These are phyloP conservation scores for Euphysa ruthae DNA, from an alignment of 30 jellyfish, hydroid and myxozoan genomes.

Conservation along the genomic window DNA sequence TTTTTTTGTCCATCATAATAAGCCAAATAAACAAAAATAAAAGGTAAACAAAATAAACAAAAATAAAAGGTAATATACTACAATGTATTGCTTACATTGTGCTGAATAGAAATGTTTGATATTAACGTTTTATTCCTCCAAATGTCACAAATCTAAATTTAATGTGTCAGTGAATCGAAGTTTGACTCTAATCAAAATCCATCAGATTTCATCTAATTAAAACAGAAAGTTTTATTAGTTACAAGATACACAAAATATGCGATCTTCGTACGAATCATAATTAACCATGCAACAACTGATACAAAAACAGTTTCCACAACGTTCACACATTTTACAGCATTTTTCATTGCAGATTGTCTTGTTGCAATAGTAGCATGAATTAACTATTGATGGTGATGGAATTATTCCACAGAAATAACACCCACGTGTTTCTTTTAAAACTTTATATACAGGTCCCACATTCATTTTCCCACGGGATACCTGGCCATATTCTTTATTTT, in stretches of 20 bases:
- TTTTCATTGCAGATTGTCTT: conserved; percentile 28
- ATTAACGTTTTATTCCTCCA: too few relatives aligned
- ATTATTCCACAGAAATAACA: conserved; percentile 36
- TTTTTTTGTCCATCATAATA: too few relatives aligned
- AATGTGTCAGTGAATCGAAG: too few relatives aligned
- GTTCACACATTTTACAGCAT: conserved; percentile 46
- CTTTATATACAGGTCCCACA: conserved; percentile 82
- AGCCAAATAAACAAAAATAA: too few relatives aligned
- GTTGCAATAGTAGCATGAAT: conserved; percentile 50
- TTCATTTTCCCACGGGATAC: conserved; percentile 40
- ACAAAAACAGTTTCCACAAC: conserved; percentile 55
- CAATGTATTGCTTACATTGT: too few relatives aligned
- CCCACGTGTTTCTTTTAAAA: conserved; percentile 10
- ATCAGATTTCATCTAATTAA: too few relatives aligned
- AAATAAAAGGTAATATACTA: too few relatives aligned
- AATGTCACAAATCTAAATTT: too few relatives aligned
- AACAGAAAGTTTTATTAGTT: not conserved
- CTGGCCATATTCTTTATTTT: not conserved
- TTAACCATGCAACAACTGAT: conserved; percentile 63
- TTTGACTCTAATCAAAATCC: too few relatives aligned
- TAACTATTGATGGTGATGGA: not conserved
- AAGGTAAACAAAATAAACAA: too few relatives aligned
- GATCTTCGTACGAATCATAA: conserved; percentile 35
- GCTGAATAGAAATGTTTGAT: too few relatives aligned
- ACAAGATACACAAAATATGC: conserved; percentile 26